Evolutionary conservation across 2,113 vertebrate genomes (phyloP).

Genomic region (Myiozetetes cayanensis): DNA sequence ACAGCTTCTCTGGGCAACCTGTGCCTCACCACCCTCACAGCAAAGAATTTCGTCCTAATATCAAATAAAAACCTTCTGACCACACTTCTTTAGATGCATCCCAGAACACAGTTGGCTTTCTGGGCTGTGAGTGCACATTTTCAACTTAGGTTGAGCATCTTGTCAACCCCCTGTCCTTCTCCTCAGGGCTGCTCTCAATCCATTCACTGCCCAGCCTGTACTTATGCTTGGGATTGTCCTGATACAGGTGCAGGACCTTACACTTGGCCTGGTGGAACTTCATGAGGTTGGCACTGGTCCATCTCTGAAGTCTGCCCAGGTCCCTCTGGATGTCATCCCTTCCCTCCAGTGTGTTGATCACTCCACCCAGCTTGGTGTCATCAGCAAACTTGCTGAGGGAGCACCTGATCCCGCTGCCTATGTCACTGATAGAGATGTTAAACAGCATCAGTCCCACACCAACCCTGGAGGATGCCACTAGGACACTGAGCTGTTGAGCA

Average conservation of each 20-base stretch:
- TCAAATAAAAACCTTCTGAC: background rate
- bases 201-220: too few relatives aligned
- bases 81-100: background rate
- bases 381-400: too few relatives aligned
- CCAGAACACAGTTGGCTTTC: background rate
- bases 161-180: background rate
- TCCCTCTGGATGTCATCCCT: too few relatives aligned
- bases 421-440: background rate
- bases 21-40: background rate
- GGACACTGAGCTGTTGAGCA: too few relatives aligned
- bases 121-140: background rate
- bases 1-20: background rate
- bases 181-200: background rate
- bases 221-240: too few relatives aligned
- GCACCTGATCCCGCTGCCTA: too few relatives aligned
- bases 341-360: too few relatives aligned
- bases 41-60: background rate
- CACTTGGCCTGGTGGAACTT: too few relatives aligned
- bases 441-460: background rate
- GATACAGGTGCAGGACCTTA: too few relatives aligned
- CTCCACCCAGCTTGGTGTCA: too few relatives aligned
- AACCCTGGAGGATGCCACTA: background rate
- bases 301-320: too few relatives aligned
- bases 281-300: too few relatives aligned
- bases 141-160: background rate